These are phyloP conservation scores for Caenorhabditis remanei DNA, from an alignment of 1,140 invertebrate genomes.

Conservation along the genomic window DNA sequence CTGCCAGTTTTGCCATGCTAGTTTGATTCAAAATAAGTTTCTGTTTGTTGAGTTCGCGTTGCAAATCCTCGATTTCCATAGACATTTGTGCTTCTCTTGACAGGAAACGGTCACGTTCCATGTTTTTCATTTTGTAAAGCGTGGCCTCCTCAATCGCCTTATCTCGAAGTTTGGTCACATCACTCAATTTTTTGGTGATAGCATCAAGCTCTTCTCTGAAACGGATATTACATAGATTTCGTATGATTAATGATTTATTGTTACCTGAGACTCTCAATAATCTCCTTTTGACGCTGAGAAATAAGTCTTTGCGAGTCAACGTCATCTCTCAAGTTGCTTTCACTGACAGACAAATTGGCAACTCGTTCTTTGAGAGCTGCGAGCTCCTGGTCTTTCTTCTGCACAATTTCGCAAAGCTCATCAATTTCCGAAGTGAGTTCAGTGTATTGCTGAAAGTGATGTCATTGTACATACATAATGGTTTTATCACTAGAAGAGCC, in stretches of 20 bases:
- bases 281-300: slow-evolving; percentile 39
- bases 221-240: not conserved
- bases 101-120: slow-evolving; percentile 42
- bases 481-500: not conserved
- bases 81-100: slow-evolving; percentile 43
- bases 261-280: slow-evolving; percentile 58
- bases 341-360: not conserved
- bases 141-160: slow-evolving; percentile 27
- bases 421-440: slow-evolving; percentile 59
- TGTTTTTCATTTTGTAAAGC: slow-evolving; percentile 35
- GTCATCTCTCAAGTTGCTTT: slow-evolving; percentile 31
- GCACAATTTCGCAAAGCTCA: slow-evolving; percentile 54
- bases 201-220: slow-evolving; percentile 58
- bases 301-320: slow-evolving; percentile 31
- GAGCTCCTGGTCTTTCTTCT: slow-evolving; percentile 46
- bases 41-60: slow-evolving; percentile 53
- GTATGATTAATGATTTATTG: too few species aligned
- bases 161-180: slow-evolving; percentile 46
- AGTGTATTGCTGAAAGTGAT: slow-evolving; percentile 60
- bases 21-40: slow-evolving; percentile 45
- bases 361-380: slow-evolving; percentile 26
- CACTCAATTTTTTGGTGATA: slow-evolving; percentile 22
- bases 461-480: not conserved
- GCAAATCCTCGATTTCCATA: slow-evolving; percentile 57
- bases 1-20: slow-evolving; percentile 41